Conservation (phyloP, 2,797 vertebrate species). For the Anableps anableps region DNA sequence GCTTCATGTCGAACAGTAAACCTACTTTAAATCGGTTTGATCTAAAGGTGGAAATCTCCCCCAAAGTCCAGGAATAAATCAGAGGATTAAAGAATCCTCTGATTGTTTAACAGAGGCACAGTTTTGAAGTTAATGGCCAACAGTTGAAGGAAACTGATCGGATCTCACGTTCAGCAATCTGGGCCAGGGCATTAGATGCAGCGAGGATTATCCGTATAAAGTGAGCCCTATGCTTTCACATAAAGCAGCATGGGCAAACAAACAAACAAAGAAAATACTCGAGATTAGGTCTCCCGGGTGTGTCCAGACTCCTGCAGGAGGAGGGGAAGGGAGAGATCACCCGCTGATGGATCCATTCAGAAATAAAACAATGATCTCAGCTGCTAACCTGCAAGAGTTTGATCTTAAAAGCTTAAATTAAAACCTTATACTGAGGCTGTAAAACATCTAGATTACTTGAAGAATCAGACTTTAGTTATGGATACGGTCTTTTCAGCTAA, state of each 20-base stretch:
- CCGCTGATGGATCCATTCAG: background rate
- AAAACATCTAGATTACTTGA: background rate
- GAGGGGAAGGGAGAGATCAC: background rate
- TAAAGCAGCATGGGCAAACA: slow-evolving; percentile 47
- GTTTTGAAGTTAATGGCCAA: background rate
- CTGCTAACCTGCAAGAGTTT: background rate
- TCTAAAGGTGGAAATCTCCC: background rate
- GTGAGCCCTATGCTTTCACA: slow-evolving; percentile 47
- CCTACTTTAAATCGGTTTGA: background rate
- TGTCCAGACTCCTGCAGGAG: background rate
- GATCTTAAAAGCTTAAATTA: background rate
- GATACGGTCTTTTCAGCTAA: too few species aligned
- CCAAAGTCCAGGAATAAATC: background rate
- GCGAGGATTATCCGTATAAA: slow-evolving; percentile 58
- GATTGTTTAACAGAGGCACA: background rate
- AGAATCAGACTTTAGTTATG: background rate
- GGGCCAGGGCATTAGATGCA: slow-evolving; percentile 55
- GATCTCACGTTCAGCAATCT: slow-evolving; percentile 42
- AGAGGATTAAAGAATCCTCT: background rate
- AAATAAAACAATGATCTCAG: background rate
- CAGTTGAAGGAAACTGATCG: slow-evolving; percentile 32
- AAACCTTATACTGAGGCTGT: background rate
- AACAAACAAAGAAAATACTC: slow-evolving; percentile 25
- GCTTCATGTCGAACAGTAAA: too few species aligned
- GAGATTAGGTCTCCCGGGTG: background rate